These are phyloP conservation scores for Pectinophora gossypiella DNA, from an alignment of 1,140 invertebrate species.

Conservation along the genomic window DNA sequence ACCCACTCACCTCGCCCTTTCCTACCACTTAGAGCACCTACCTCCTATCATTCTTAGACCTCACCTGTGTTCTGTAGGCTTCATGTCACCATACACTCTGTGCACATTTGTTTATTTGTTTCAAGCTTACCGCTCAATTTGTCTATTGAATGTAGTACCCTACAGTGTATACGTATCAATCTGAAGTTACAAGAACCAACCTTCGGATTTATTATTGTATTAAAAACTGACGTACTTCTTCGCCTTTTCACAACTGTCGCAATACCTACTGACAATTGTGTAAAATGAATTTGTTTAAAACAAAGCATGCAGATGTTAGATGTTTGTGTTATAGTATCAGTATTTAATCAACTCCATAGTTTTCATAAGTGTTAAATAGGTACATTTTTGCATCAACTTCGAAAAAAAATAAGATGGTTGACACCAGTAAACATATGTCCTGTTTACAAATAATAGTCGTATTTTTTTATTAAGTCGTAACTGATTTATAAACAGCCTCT, in stretches of 20 bases:
- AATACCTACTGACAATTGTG: constrained; percentile 23
- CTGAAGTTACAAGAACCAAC: constrained; percentile 22
- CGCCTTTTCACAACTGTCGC: constrained; percentile 10
- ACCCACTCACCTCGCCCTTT: constrained; percentile 47
- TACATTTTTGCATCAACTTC: no score
- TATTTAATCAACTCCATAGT: no score
- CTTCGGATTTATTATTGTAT: constrained; percentile 14
- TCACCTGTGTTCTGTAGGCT: constrained; percentile 44
- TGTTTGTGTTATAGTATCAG: no score
- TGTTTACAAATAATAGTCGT: no score
- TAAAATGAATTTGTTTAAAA: constrained; percentile 20
- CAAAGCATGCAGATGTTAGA: constrained; percentile 57
- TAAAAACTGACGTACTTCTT: background rate
- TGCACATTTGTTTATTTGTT: constrained; percentile 47
- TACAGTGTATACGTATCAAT: constrained; percentile 31
- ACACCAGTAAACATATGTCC: no score
- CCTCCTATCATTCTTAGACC: constrained; percentile 44
- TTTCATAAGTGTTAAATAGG: no score
- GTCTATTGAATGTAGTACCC: constrained; percentile 44
- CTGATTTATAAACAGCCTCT: no score
- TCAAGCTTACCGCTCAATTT: constrained; percentile 51
- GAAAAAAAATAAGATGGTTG: no score
- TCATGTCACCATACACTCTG: constrained; percentile 44
- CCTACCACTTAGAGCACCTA: constrained; percentile 45
- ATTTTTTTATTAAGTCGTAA: no score